phyloP scores from a whole-genome alignment of 2,888 invertebrate genomes.

The Tubulanus polymorphus region DNA sequence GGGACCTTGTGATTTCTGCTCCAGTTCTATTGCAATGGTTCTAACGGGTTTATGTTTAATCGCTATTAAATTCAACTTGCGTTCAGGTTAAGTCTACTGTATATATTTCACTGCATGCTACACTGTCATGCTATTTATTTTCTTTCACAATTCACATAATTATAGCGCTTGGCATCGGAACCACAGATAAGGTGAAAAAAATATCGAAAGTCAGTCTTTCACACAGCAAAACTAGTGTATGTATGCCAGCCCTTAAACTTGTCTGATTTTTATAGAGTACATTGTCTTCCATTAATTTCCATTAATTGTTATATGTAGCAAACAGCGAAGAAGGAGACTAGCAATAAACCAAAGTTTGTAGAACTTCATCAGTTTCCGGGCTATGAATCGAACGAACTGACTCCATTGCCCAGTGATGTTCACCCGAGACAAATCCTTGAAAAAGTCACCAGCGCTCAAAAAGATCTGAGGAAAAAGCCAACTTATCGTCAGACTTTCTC shows the following conservation, averaged over 20 bases:
- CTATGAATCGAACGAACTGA: slow-evolving; percentile 40
- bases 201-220: slow-evolving; percentile 45
- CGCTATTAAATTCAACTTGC: too few relatives aligned
- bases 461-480: slow-evolving; percentile 20
- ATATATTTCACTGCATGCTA: neutral
- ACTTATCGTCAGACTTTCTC: slow-evolving; percentile 26
- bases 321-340: slow-evolving; percentile 33
- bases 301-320: neutral
- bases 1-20: too few relatives aligned
- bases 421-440: slow-evolving; percentile 33
- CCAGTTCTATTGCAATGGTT: too few relatives aligned
- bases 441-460: slow-evolving; percentile 40
- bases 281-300: neutral
- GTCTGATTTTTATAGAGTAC: neutral
- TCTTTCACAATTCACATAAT: too few relatives aligned
- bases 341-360: slow-evolving; percentile 49
- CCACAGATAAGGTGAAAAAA: slow-evolving; percentile 42
- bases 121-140: neutral
- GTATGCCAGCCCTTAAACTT: neutral
- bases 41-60: too few relatives aligned
- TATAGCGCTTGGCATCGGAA: slow-evolving; percentile 39
- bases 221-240: slow-evolving; percentile 27
- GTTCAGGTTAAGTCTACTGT: neutral
- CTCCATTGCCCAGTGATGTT: slow-evolving; percentile 40
- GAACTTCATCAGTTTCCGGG: slow-evolving; percentile 51